These are phyloP conservation scores for Pelobates fuscus DNA, from an alignment of 2,113 vertebrate genomes.

Conservation along the genomic window DNA sequence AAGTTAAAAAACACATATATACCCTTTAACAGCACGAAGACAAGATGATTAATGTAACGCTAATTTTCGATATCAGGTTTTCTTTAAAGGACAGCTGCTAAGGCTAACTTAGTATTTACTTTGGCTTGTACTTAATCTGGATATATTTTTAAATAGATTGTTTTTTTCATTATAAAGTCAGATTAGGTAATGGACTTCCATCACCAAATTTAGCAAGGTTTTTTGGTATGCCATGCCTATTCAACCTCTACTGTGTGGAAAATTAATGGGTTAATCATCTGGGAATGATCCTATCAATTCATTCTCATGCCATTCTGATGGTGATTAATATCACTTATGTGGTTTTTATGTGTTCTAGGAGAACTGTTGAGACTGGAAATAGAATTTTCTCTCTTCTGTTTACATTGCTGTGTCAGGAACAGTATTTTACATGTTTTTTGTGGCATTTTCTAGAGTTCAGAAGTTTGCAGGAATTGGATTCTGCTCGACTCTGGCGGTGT, in stretches of 20 bases:
- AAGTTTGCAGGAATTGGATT: slow-evolving; percentile 45
- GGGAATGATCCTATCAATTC: slow-evolving; percentile 52
- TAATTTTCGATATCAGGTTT: no score
- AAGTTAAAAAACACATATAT: no score
- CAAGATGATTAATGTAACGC: no score
- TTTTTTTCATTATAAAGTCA: no score
- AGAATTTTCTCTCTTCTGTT: slow-evolving; percentile 56
- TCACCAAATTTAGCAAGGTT: not conserved
- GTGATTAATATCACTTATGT: slow-evolving; percentile 53
- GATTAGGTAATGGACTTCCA: no score
- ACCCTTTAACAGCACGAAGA: no score
- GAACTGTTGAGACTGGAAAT: slow-evolving; percentile 53
- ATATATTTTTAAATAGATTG: no score
- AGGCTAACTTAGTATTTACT: no score
- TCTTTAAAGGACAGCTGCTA: no score
- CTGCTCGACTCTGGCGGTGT: slow-evolving; percentile 21
- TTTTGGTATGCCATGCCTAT: not conserved
- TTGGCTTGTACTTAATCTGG: no score
- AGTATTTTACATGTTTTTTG: slow-evolving; percentile 47
- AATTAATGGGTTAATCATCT: slow-evolving; percentile 43
- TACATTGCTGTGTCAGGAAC: slow-evolving; percentile 54
- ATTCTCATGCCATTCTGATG: slow-evolving; percentile 56
- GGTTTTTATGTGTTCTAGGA: slow-evolving; percentile 50
- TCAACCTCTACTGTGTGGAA: not conserved
- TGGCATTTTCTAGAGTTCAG: slow-evolving; percentile 51